Evolutionary conservation across 2,113 vertebrate species (phyloP), one percentile per base, ranked within the genome.

Genomic region (Gasterosteus nipponicus): DNA sequence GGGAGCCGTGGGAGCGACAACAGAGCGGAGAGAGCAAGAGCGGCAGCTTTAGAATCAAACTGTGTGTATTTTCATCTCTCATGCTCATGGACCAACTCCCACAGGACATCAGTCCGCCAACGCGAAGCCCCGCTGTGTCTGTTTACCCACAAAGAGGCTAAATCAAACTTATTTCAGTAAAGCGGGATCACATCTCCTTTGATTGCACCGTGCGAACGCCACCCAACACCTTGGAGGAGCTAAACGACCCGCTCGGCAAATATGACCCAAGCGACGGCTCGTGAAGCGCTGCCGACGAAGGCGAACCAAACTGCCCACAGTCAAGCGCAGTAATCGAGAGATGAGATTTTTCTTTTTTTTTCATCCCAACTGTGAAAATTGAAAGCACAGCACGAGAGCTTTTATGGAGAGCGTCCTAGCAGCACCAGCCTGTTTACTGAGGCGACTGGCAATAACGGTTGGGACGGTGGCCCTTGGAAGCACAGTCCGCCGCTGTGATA

Each of bases 21-120:
- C 33, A 35, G 5, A 26, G 22, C 22, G 22, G 22, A 26, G 22
- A 38, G 35, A 38, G 35, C 35, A 38, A 38, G 35, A 38, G 35
- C 35, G 7, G 35, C 35, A 38, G 35, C 80, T 69, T 71, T 68
- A 10, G 76, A 89, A 86, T 89, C 88, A 86, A 87, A 91, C 87
- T 87, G 89, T 73, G 85, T 76, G 84, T 86, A 87, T 88, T 90
- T 91, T 87, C 87, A 84, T 89, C 83, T 90, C 87, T 80, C 22
- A 26, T 26, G 82, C 86, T 85, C 83, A 78, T 75, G 78, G 87
- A 88, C 78, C 73, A 57, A 79, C 75, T 89, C 91, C 89, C 91
- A 83, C 62, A 82, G 82, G 89, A 92, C 84, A 69, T 80, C 82
- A 79, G 82, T 60, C 79, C 84, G 87, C 90, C 91, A 91, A 91